Conservation (phyloP, 2,113 vertebrate species). For the Larimichthys polyactis region DNA sequence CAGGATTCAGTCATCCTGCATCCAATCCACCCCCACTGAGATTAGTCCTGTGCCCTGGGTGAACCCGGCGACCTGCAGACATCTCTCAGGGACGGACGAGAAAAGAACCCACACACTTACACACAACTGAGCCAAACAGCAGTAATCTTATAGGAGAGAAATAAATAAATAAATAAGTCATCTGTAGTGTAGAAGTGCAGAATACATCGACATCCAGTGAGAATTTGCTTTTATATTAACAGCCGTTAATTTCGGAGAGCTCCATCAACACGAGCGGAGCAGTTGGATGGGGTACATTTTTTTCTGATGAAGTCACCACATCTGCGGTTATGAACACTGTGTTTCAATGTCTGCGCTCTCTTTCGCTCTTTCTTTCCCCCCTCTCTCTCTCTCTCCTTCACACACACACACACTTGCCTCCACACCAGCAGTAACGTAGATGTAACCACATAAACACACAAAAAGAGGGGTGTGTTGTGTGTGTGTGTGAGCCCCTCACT, state of each 20-base stretch:
- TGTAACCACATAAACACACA: constrained; percentile 30
- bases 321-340: constrained; percentile 71
- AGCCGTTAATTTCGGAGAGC: constrained; percentile 45
- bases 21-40: constrained; percentile 73
- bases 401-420: constrained; percentile 23
- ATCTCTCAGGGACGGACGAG: constrained; percentile 58
- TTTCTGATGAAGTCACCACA: constrained; percentile 80
- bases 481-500: constrained; percentile 8
- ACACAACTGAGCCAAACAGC: constrained; percentile 20
- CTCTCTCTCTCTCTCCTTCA: neutral
- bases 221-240: constrained; percentile 21
- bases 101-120: constrained; percentile 14
- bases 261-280: constrained; percentile 56
- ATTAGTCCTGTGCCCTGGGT: constrained; percentile 61
- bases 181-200: neutral
- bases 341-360: constrained; percentile 49
- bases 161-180: neutral
- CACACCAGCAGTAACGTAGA: constrained; percentile 4
- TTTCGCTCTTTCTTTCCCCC: constrained; percentile 8
- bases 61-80: constrained; percentile 70
- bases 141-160: neutral
- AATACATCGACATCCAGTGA: constrained; percentile 4
- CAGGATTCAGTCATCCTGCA: constrained; percentile 69
- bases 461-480: constrained; percentile 17
- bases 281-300: constrained; percentile 69